phyloP scores from a whole-genome alignment of 2,113 vertebrate species.

The Tylochromis polylepis region DNA sequence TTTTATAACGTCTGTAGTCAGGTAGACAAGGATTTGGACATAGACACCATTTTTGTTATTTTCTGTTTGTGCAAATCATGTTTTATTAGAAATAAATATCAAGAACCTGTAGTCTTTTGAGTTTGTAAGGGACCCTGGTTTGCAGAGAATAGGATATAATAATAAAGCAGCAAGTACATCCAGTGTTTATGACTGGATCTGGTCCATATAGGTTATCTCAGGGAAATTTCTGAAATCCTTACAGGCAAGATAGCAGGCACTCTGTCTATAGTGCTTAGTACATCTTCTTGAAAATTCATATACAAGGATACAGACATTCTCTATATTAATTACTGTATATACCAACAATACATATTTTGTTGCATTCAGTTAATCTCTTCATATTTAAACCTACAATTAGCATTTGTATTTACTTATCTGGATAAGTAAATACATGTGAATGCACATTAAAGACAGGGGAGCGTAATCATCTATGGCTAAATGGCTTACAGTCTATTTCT shows the following conservation, averaged over 20 bases:
- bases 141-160: background rate
- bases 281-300: background rate
- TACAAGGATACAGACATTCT: background rate
- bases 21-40: background rate
- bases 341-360: background rate
- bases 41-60: background rate
- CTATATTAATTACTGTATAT: background rate
- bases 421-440: too few species aligned
- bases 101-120: background rate
- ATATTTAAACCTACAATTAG: background rate
- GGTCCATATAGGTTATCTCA: background rate
- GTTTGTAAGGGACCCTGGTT: background rate
- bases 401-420: background rate
- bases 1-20: background rate
- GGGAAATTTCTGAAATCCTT: background rate
- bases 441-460: background rate
- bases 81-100: background rate
- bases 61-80: background rate
- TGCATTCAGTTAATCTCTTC: background rate
- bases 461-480: background rate
- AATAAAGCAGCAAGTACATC: background rate
- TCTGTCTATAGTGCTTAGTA: background rate
- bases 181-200: background rate
- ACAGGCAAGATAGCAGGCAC: background rate
- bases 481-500: background rate